Percentiles rank a stretch among this genome's conserved stretches.
These are phyloP conservation scores for Periparus ater DNA, from an alignment of 2,797 vertebrate genomes.

Conservation along the genomic window DNA sequence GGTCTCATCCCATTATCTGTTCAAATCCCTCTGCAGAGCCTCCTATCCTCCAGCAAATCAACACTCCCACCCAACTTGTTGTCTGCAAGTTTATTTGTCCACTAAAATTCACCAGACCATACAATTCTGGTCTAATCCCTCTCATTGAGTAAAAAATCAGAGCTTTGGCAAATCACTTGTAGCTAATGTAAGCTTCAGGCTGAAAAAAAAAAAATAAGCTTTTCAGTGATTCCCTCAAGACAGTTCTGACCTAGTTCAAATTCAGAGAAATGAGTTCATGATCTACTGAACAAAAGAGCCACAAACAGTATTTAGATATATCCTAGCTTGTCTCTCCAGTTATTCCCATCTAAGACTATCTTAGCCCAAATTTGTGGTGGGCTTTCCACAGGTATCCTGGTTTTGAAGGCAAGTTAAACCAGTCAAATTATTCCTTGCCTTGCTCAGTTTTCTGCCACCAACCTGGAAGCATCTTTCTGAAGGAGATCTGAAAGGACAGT, in stretches of 20 bases:
- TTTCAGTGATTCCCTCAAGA: neutral
- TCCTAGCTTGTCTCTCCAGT: neutral
- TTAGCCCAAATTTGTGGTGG: neutral
- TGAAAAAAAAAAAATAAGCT: neutral
- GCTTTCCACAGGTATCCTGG: neutral
- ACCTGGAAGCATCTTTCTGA: neutral
- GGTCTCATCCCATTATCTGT: neutral
- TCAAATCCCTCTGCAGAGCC: neutral
- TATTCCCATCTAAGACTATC: neutral
- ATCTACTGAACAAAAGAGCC: neutral
- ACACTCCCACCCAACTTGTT: accelerated
- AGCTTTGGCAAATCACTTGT: neutral
- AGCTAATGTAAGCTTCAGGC: neutral
- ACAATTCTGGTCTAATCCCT: neutral
- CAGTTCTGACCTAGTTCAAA: neutral
- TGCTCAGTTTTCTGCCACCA: neutral
- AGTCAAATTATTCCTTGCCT: neutral
- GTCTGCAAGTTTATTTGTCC: neutral
- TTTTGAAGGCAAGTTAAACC: neutral
- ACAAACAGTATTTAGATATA: neutral
- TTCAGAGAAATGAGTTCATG: neutral
- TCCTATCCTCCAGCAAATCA: neutral
- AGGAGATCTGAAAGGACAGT: neutral
- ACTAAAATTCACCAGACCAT: neutral
- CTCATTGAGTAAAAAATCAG: neutral